These are phyloP conservation scores for Odontomyia ornata DNA, from an alignment of 2,888 invertebrate species.

Conservation along the genomic window DNA sequence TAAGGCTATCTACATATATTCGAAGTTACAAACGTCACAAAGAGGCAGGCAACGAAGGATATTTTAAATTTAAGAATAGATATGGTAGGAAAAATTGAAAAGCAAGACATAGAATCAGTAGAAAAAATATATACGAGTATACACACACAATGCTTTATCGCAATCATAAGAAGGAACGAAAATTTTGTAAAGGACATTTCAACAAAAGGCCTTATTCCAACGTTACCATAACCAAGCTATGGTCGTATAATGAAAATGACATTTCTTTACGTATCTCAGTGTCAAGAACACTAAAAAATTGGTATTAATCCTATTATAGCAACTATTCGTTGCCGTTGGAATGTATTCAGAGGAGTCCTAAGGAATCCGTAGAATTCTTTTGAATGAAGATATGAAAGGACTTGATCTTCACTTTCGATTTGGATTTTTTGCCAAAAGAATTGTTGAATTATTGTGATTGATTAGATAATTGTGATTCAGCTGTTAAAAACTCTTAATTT, in stretches of 20 bases:
- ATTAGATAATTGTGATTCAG: background rate
- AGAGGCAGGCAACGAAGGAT: background rate
- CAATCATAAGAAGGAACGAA: slow-evolving; percentile 2
- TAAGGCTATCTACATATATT: background rate
- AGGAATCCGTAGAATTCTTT: background rate
- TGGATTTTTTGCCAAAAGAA: background rate
- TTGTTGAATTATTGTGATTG: background rate
- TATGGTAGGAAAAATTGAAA: background rate
- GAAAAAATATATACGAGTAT: background rate
- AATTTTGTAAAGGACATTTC: slow-evolving; percentile 21
- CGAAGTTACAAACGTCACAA: slow-evolving; percentile 2
- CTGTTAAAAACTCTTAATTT: no score
- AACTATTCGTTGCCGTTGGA: background rate
- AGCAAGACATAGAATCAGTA: background rate
- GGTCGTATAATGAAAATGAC: slow-evolving; percentile 39
- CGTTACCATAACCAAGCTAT: background rate
- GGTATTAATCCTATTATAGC: slow-evolving; percentile 40
- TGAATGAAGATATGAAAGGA: background rate
- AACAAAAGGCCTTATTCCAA: slow-evolving; percentile 30
- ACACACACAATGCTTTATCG: background rate
- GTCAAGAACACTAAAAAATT: slow-evolving; percentile 44
- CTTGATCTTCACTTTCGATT: background rate
- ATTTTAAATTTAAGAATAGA: slow-evolving; percentile 24
- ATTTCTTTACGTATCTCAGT: slow-evolving; percentile 39
- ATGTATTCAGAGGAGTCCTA: background rate